Evolutionary conservation across 1,140 invertebrate species (phyloP), one percentile per base, ranked within the genome.

Genomic region (Phymorhynchus buccinoides): DNA sequence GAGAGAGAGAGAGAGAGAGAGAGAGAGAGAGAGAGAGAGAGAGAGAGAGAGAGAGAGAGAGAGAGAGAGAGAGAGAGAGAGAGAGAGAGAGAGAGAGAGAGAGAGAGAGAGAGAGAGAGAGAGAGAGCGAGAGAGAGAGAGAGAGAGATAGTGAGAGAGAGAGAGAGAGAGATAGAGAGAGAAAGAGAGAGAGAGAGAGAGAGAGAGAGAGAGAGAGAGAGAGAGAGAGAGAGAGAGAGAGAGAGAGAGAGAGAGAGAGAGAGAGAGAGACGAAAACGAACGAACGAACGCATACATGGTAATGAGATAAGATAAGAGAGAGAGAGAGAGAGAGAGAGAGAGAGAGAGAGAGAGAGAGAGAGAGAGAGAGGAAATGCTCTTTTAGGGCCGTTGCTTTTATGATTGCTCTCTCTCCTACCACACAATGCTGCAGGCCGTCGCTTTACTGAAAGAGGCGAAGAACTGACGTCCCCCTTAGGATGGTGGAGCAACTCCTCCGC

Each of bases 401-500:
- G 18, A n/a, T 66, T n/a, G 1, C 4, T 1, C n/a, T n/a, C 62
- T n/a, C 14, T 22, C 14, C 14, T 7, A 7, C 62, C 7, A 27
- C 1, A 27, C 1, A 35, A 44, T 42, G 14, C 39, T 52, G 22
- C 35, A 84, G 83, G 83, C 16, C 48, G 56, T 12, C 71, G 42
- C 30, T 85, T 80, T 80, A 71, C 82, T 80, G 75, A 85, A 35
- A 48, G 66, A 30, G 84, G 84, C 30, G 71, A 75, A 14, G 75
- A 42, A 44, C 81, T 85, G 71, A 75, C 42, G 41, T 44, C n/a
- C 22, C 27, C 48, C 27, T 37, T 12, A 16, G 78, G 80, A 7
- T 87, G 86, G 86, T 87, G 86, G 86, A 83, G 41, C 9, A 87
- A 87, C 68, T 44, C 30, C 32, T 85, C 86, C 3, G 39, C 37